These are phyloP conservation scores for Saccostrea echinata DNA, from an alignment of 1,140 invertebrate genomes.

Conservation along the genomic window DNA sequence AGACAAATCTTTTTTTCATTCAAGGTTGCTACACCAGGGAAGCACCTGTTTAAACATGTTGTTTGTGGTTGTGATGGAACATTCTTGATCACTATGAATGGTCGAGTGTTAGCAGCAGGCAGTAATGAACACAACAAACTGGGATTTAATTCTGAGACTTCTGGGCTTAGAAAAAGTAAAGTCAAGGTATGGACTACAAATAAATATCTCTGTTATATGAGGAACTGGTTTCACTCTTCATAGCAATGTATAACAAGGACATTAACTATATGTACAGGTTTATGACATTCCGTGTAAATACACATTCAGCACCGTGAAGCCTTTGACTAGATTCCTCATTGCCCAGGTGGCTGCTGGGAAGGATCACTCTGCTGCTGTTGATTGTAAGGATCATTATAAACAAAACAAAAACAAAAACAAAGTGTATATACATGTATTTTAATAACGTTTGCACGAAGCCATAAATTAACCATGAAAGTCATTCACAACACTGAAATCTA, in stretches of 20 bases:
- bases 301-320: constrained; percentile 76
- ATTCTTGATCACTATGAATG: constrained; percentile 84
- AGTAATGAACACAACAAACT: constrained; percentile 87
- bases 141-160: constrained; percentile 82
- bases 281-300: constrained; percentile 78
- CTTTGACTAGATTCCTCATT: constrained; percentile 78
- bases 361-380: constrained; percentile 84
- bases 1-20: too few species aligned
- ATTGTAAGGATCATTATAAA: constrained; percentile 69
- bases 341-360: constrained; percentile 82
- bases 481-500: too few species aligned
- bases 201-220: neutral
- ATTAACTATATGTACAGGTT: constrained; percentile 58
- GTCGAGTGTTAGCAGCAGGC: constrained; percentile 85
- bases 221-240: neutral
- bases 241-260: neutral
- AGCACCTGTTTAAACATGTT: constrained; percentile 73
- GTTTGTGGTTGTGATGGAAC: constrained; percentile 84
- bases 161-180: constrained; percentile 74
- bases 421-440: too few species aligned
- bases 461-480: too few species aligned
- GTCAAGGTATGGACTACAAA: constrained; percentile 62
- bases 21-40: constrained; percentile 67
- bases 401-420: too few species aligned
- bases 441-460: too few species aligned